Base-by-base conservation (phyloP, 2,888 invertebrate genomes). In the Eretmocerus hayati region DNA sequence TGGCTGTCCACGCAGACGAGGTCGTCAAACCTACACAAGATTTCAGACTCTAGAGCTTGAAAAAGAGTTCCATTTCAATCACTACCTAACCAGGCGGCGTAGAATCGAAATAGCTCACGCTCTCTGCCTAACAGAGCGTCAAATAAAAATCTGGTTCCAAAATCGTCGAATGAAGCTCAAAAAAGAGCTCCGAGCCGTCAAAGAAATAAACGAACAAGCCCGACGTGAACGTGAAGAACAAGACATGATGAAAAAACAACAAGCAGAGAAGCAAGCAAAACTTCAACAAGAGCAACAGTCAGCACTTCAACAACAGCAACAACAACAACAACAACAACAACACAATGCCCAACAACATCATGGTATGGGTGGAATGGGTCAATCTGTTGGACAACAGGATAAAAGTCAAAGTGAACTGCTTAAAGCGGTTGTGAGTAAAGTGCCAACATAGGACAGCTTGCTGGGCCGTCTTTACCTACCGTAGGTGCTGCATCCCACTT, bases 41-140 rank as follows among this genome's bases (percentile, higher is more conserved):
- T 94, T 95, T 81, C 96, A 97, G 76, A 96, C 96, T 20, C 78
- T 95, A 75, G 95, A 96, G 73, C 81, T 96, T 75, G 96, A 96
- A 75, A 95, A 95, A 76, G 96, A 96, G 79, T 96, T 96, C 78
- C 92, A 95, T 72, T 94, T 93, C 78, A 96, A 95, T 77, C 93
- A 94, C 72, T 96, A 96, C 75, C 80, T 96, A 74, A 95, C 95
- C 63, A 83, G 96, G 71, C 81, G 95, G 72, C 85, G 95, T 74
- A 83, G 95, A 77, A 94, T 95, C 76, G 95, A 96, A 76, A 95
- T 95, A 63, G 94, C 95, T 38, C 94, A 95, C 74, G 91, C 92
- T 48, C 84, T 96, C 52, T 92, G 93, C 74, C 83, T 95, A 64
- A 93, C 94, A 62, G 95, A 95, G 76, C 80, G 95, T 66, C 95